Percentiles rank a stretch among this genome's conserved stretches.
phyloP scores from a whole-genome alignment of 2,888 invertebrate species.

The Argyra leucocephala region DNA sequence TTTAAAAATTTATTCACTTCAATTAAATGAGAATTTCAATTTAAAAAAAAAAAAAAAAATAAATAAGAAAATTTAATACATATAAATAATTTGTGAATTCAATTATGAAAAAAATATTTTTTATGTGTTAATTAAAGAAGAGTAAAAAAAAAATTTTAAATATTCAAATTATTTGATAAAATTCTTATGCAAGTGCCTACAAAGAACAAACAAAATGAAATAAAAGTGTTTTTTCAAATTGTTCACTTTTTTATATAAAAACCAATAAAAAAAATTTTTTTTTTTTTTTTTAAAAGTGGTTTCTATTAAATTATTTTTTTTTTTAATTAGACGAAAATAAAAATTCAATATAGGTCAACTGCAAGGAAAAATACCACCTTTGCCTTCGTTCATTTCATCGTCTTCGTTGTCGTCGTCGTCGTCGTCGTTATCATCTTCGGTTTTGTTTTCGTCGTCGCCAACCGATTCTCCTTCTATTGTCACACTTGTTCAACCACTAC shows the following conservation, averaged over 20 bases:
- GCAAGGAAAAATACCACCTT: constrained; percentile 15
- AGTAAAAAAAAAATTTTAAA: neutral
- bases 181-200: neutral
- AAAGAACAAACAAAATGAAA: neutral
- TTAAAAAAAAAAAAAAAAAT: neutral
- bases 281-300: neutral
- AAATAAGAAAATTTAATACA: neutral
- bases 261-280: neutral
- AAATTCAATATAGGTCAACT: constrained; percentile 23
- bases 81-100: too few species aligned
- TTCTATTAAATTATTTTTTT: neutral
- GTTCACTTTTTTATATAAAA: neutral
- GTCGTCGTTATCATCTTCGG: neutral
- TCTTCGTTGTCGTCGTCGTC: neutral
- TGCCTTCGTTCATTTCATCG: neutral
- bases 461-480: neutral
- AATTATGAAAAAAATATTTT: neutral
- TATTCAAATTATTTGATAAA: neutral
- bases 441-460: neutral
- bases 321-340: neutral
- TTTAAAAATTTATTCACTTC: neutral
- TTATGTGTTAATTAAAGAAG: neutral
- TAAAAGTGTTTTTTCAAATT: neutral
- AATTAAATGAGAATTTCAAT: neutral
- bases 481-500: neutral